Evolutionary conservation across 2,888 invertebrate species (phyloP).

Genomic region (Tipula vernalis): DNA sequence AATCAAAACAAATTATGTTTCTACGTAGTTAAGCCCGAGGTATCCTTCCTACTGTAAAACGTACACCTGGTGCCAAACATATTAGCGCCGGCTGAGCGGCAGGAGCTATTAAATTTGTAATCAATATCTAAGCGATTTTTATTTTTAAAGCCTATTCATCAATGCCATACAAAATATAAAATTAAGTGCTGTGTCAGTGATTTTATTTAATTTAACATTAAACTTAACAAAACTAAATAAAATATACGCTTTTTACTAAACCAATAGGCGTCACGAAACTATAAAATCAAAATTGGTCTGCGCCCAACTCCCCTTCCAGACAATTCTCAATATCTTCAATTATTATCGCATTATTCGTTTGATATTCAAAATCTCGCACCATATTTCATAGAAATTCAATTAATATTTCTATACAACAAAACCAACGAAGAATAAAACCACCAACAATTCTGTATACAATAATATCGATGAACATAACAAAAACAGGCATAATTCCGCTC

Average conservation of each 20-base stretch:
- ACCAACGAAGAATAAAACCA: background rate
- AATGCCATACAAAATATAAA: too few relatives aligned
- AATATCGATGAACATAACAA: background rate
- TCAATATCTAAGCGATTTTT: too few relatives aligned
- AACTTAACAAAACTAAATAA: background rate
- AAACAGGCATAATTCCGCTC: background rate
- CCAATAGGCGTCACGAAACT: background rate
- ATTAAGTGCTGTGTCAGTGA: too few relatives aligned
- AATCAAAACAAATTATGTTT: too few relatives aligned
- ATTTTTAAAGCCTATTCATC: too few relatives aligned
- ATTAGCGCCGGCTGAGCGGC: too few relatives aligned
- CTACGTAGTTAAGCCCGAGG: too few relatives aligned
- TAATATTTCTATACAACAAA: background rate
- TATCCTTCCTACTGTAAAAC: too few relatives aligned
- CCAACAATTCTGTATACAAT: background rate
- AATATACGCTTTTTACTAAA: background rate
- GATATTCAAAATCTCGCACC: background rate
- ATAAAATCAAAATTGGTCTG: background rate
- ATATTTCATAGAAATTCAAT: background rate
- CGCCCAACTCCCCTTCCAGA: background rate
- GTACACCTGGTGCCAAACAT: too few relatives aligned
- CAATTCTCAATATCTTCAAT: background rate
- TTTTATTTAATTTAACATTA: background rate
- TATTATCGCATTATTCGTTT: background rate
- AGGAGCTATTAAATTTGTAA: too few relatives aligned